A percentile compares a stretch with the other conserved stretches of the same genome.
Evolutionary conservation across 1,140 invertebrate species (phyloP).

Genomic region (Anoplolepis gracilipes): DNA sequence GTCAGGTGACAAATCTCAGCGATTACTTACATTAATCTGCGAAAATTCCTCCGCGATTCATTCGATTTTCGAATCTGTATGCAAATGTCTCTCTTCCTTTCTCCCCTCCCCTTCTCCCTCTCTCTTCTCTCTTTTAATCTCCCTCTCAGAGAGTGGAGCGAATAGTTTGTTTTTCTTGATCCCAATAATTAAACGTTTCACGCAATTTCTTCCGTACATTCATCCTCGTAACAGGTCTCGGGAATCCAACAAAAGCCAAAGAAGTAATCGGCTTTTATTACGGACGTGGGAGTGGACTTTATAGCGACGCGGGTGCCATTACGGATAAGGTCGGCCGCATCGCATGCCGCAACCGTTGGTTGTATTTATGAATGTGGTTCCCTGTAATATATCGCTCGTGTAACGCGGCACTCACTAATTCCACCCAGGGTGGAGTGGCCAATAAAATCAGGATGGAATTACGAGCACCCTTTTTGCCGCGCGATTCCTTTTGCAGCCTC

Average conservation of each 20-base stretch:
- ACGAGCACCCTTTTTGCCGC: slow-evolving; percentile 41
- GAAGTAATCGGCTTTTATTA: slow-evolving; percentile 59
- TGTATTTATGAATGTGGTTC: slow-evolving; percentile 83
- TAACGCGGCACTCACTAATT: slow-evolving; percentile 76
- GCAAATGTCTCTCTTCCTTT: neutral
- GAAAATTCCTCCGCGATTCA: slow-evolving; percentile 31
- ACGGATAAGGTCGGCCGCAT: slow-evolving; percentile 70
- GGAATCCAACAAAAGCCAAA: slow-evolving; percentile 1
- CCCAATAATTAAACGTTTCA: slow-evolving; percentile 43
- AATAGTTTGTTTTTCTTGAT: slow-evolving; percentile 3
- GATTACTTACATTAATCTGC: slow-evolving; percentile 34
- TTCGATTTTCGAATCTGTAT: neutral
- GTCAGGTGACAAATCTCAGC: neutral
- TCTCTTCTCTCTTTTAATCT: neutral
- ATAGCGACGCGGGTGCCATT: slow-evolving; percentile 75
- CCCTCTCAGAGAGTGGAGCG: no score
- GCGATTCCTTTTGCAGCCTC: neutral
- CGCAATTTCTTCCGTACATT: slow-evolving; percentile 16
- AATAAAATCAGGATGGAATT: slow-evolving; percentile 76
- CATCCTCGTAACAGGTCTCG: slow-evolving; percentile 42
- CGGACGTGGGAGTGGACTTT: slow-evolving; percentile 79
- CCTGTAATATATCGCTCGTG: slow-evolving; percentile 81
- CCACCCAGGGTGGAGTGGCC: slow-evolving; percentile 61
- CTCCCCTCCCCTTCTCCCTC: neutral
- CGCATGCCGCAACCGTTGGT: slow-evolving; percentile 80